Conservation (phyloP, 2,113 vertebrate species). For the Azemiops feae region DNA sequence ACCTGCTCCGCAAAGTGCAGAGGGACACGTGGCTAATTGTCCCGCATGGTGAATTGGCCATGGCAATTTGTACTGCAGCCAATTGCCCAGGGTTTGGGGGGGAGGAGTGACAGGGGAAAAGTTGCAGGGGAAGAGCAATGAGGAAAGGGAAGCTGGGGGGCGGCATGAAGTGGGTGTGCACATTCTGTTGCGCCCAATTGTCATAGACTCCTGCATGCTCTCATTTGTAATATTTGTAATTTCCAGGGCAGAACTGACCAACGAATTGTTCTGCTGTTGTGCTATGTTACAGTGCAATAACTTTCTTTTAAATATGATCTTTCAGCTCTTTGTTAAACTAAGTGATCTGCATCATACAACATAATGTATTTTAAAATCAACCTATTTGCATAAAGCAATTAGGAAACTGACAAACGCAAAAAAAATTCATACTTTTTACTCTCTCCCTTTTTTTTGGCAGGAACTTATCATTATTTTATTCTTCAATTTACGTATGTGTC, state of each 20-base stretch:
- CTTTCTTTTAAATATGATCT: not conserved
- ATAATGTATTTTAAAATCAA: not conserved
- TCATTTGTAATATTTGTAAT: not conserved
- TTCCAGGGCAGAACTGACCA: not conserved
- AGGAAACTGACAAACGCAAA: not conserved
- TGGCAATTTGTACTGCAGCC: not conserved
- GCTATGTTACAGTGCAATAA: not conserved
- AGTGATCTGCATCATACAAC: not conserved
- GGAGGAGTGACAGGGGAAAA: not conserved
- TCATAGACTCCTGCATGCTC: not conserved
- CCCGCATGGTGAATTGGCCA: not conserved
- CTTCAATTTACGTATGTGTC: conserved; percentile 51
- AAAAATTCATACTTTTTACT: fast-evolving
- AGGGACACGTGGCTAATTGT: not conserved
- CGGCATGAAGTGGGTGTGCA: not conserved
- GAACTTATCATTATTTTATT: not conserved
- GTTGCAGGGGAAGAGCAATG: not conserved
- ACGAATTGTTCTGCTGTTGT: not conserved
- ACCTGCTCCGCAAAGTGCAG: no score
- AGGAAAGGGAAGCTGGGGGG: not conserved
- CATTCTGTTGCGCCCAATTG: not conserved
- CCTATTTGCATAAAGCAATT: not conserved
- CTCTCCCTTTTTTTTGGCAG: not conserved
- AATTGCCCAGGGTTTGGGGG: not conserved
- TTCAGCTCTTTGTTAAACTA: not conserved